Percentiles rank a stretch among this genome's conserved stretches.
Evolutionary conservation across 2,888 invertebrate genomes (phyloP).

Genomic region (Sphaeridia pumilis): DNA sequence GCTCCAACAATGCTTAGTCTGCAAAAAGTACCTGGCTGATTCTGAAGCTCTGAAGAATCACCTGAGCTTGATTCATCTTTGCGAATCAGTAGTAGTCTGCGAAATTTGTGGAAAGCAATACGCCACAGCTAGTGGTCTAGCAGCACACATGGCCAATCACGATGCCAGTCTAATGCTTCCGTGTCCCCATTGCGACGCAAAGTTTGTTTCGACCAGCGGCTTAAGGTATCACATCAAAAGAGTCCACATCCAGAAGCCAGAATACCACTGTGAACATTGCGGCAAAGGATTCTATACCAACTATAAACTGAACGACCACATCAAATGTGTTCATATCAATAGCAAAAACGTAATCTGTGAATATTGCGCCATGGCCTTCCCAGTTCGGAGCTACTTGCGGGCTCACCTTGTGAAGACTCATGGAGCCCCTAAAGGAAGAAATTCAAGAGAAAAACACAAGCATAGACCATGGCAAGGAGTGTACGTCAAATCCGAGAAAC

Average conservation of each 20-base stretch:
- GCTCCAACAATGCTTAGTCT: neutral
- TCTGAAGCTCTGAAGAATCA: neutral
- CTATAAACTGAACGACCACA: neutral
- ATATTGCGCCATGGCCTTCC: neutral
- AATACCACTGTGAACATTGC: constrained; percentile 1
- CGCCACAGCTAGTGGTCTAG: neutral
- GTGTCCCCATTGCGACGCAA: neutral
- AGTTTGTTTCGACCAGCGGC: neutral
- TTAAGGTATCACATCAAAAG: neutral
- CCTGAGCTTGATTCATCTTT: neutral
- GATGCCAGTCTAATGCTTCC: neutral
- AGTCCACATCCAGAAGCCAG: neutral
- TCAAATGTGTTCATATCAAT: neutral
- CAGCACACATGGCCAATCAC: neutral
- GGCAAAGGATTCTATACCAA: constrained; percentile 9
- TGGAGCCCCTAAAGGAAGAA: neutral
- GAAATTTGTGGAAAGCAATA: constrained; percentile 1
- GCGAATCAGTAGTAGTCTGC: neutral
- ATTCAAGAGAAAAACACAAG: neutral
- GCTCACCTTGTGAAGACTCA: neutral
- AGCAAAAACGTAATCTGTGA: neutral
- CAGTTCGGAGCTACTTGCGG: neutral
- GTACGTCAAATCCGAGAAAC: neutral
- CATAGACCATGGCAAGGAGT: neutral
- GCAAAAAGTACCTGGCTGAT: neutral